Base-by-base conservation (phyloP, 2,113 vertebrate genomes). In the Erpornis zantholeuca region DNA sequence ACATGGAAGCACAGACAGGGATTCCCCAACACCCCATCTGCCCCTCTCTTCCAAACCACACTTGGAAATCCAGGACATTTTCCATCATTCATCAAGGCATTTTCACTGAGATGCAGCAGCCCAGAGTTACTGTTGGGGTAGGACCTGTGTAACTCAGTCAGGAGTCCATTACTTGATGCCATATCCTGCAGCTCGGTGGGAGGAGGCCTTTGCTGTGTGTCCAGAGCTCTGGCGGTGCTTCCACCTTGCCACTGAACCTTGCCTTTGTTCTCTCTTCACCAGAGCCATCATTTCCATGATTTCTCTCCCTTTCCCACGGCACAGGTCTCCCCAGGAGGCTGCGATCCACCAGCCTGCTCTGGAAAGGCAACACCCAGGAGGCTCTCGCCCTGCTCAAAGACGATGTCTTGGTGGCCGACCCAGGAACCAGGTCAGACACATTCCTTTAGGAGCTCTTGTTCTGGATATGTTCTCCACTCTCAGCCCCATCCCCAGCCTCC, bases 261-360 rank as follows among this genome's bases (percentile, higher is more conserved):
- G 33, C 31, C 50, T 81, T 66, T 63, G 45, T 6, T 54, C 24
- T 12, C 6, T 52, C 24, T 40, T 63, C 68, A 23, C 9, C 69
- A 54, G 21, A 28, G 12, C 44, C 15, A 2, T 3, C 11, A 3
- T 17, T 64, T 33, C 80, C 13, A 1, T 28, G 13, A 8, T 23
- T 42, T 47, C 17, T 64, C 36, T 66, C 52, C 7, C 19, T 71
- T 65, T 35, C 10, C 47, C 64, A 2, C 47, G 96, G 33, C 79
- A 21, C 91, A 99, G 99, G 99, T 54, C 97, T 99, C 45, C 99
- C 99, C 66, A 97, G 99, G 90, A 97, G 98, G 90, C 98, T 99
- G 89, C 77, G 98, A 14, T 98, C 98, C 45, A 99, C 99, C 50
- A 99, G 96, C 12, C 98, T 99, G 82, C 97, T 99, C 27, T 99